A percentile compares a stretch with the other conserved stretches of the same genome.
These are phyloP conservation scores for Platygyra sinensis DNA, from an alignment of 64 coral and sea anemone genomes.

Conservation along the genomic window DNA sequence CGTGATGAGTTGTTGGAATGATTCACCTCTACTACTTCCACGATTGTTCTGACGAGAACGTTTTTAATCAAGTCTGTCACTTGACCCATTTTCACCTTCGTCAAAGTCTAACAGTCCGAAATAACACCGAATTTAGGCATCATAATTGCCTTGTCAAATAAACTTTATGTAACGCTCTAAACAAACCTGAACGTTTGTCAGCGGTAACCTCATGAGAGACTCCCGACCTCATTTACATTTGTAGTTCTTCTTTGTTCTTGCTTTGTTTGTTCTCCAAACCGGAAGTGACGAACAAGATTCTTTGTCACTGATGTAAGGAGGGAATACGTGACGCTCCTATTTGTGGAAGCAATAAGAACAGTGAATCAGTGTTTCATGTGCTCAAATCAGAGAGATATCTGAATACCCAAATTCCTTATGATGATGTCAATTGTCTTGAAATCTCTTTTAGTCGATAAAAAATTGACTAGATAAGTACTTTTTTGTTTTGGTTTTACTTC, in stretches of 20 bases:
- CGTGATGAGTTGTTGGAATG: neutral
- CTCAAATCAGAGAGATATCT: too few species aligned
- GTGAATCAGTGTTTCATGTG: too few species aligned
- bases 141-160: neutral
- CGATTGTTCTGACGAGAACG: neutral
- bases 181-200: slow-evolving; percentile 11
- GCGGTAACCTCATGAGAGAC: neutral
- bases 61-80: neutral
- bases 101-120: neutral
- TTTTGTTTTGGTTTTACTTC: too few species aligned
- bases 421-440: too few species aligned
- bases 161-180: neutral
- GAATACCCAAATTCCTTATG: too few species aligned
- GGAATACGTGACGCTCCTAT: neutral
- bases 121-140: neutral
- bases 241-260: neutral
- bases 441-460: too few species aligned
- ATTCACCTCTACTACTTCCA: neutral
- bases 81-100: neutral
- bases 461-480: too few species aligned
- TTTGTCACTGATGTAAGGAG: neutral
- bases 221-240: neutral
- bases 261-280: slow-evolving; percentile 8
- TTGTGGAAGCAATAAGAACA: too few species aligned
- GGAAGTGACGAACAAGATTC: slow-evolving; percentile 6